These are phyloP conservation scores for Chloropsis hardwickii DNA, from an alignment of 2,113 vertebrate genomes.

Conservation along the genomic window DNA sequence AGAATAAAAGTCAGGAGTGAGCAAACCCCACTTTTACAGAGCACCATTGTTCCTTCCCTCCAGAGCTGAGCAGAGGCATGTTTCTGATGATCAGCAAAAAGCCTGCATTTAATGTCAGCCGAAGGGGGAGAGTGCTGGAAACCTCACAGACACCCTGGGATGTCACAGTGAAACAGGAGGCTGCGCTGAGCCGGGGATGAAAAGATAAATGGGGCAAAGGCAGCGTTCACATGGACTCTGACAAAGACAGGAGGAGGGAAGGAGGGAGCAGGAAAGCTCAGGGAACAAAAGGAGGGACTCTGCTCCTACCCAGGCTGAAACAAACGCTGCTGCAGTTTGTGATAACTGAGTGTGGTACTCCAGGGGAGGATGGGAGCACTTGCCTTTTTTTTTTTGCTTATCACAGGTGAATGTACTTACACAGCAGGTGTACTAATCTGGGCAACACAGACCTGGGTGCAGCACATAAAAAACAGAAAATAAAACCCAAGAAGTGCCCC, in stretches of 20 bases:
- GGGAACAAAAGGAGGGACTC: background rate
- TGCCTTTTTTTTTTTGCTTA: background rate
- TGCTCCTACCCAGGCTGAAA: background rate
- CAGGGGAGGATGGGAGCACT: background rate
- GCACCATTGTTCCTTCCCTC: background rate
- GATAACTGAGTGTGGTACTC: background rate
- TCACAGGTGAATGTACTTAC: background rate
- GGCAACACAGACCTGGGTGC: rapidly evolving
- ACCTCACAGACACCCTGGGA: background rate
- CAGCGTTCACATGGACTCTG: background rate
- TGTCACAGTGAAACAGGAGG: background rate
- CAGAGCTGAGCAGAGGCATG: background rate
- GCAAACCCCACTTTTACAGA: background rate
- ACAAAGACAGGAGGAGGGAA: background rate
- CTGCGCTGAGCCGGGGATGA: background rate
- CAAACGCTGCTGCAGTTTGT: background rate
- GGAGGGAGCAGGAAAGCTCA: background rate
- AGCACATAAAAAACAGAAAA: background rate
- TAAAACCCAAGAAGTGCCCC: background rate
- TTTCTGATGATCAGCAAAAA: background rate
- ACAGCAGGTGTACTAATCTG: background rate
- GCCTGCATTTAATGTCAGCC: background rate
- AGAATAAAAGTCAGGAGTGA: background rate
- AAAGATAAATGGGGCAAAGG: background rate
- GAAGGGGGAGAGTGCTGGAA: background rate